A percentile compares a stretch with the other conserved stretches of the same genome.
phyloP scores from a whole-genome alignment of 2,797 vertebrate species.

The Sternotherus odoratus region DNA sequence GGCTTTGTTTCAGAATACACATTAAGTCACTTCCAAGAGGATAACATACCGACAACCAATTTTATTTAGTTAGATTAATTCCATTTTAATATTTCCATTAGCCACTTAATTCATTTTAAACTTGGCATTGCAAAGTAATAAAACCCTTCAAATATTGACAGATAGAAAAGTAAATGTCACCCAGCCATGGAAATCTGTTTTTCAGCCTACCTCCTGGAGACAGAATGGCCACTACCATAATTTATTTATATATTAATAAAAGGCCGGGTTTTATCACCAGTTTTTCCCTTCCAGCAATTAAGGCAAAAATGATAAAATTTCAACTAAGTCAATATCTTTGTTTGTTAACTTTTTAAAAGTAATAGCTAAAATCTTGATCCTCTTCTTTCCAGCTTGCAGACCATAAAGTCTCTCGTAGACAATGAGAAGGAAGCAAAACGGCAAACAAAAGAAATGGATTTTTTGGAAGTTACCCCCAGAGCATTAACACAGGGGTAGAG shows the following conservation, averaged over 20 bases:
- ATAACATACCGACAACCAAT: constrained; percentile 41
- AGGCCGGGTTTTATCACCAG: constrained; percentile 47
- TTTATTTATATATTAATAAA: constrained; percentile 77
- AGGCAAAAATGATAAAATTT: constrained; percentile 60
- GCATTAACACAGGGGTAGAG: not conserved
- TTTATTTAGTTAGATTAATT: constrained; percentile 82
- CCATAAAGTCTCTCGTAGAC: not conserved
- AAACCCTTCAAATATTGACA: constrained; percentile 83
- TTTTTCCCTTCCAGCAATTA: constrained; percentile 62
- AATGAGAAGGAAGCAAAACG: not conserved
- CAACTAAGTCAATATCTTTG: constrained; percentile 46
- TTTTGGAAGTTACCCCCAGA: not conserved
- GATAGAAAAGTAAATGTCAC: constrained; percentile 80
- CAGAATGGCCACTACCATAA: constrained; percentile 33
- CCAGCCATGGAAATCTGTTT: constrained; percentile 73
- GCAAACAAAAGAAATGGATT: not conserved
- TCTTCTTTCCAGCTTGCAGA: not conserved
- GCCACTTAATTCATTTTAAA: constrained; percentile 78
- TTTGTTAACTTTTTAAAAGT: constrained; percentile 55
- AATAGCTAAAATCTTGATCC: not conserved
- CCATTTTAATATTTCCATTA: constrained; percentile 85
- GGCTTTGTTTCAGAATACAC: constrained; percentile 65
- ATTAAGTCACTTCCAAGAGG: constrained; percentile 69
- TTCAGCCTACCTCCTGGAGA: constrained; percentile 66
- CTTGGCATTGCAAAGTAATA: constrained; percentile 78